phyloP scores from a whole-genome alignment of 1,140 invertebrate genomes.

The Venustaconcha ellipsiformis region DNA sequence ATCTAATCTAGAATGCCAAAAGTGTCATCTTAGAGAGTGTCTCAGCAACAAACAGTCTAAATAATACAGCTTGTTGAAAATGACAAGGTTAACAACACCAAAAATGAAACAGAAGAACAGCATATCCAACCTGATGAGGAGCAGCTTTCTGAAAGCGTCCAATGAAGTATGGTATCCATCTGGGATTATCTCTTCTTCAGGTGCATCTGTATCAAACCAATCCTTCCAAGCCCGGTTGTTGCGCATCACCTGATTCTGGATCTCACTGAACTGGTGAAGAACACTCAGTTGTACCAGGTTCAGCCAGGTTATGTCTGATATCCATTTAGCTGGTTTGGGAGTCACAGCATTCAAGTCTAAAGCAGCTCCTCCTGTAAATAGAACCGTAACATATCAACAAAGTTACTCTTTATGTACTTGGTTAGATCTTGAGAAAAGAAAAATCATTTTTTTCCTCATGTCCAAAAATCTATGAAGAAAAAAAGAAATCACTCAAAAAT shows the following conservation, averaged over 20 bases:
- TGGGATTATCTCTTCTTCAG: constrained; percentile 90
- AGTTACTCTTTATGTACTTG: too few species aligned
- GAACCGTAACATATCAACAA: too few species aligned
- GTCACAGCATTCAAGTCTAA: constrained; percentile 91
- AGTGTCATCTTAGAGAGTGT: too few species aligned
- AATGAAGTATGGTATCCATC: constrained; percentile 88
- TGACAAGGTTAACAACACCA: too few species aligned
- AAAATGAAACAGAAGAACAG: too few species aligned
- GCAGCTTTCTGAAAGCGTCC: constrained; percentile 88
- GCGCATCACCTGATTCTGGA: constrained; percentile 83
- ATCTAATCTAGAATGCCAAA: too few species aligned
- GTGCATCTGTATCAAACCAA: constrained; percentile 95
- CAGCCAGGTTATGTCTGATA: constrained; percentile 95
- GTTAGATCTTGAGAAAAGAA: too few species aligned
- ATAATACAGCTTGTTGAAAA: too few species aligned
- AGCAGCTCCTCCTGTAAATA: constrained; percentile 82
- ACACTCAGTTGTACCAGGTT: constrained; percentile 95
- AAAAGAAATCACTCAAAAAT: too few species aligned
- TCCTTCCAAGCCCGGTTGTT: constrained; percentile 84
- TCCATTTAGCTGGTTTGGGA: constrained; percentile 95
- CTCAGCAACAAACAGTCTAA: too few species aligned
- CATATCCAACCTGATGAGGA: constrained; percentile 79
- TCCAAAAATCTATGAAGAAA: too few species aligned
- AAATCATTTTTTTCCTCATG: too few species aligned
- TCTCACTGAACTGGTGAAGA: constrained; percentile 81